A percentile compares a stretch with the other conserved stretches of the same genome.
Evolutionary conservation across 2,113 vertebrate species (phyloP).

Genomic region (Mobula hypostoma): DNA sequence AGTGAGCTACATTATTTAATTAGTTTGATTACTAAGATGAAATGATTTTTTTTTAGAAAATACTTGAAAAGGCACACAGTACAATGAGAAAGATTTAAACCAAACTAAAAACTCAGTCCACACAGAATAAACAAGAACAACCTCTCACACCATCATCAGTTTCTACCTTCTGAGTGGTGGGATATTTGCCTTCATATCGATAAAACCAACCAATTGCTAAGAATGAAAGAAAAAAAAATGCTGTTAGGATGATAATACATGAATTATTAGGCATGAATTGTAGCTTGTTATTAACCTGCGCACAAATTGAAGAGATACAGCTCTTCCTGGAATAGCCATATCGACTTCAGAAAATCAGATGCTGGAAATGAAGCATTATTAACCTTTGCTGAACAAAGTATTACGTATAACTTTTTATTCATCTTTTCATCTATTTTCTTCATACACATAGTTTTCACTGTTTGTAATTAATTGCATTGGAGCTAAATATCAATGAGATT

Average conservation of each 20-base stretch:
- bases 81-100: conserved; percentile 42
- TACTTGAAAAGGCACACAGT: conserved; percentile 42
- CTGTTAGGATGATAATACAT: background rate
- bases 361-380: background rate
- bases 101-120: conserved; percentile 42
- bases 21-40: conserved; percentile 38
- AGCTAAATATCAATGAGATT: background rate
- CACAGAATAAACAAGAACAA: conserved; percentile 48
- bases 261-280: background rate
- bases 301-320: background rate
- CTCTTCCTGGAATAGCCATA: background rate
- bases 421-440: background rate
- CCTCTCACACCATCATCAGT: conserved; percentile 39
- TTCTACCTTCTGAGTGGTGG: conserved; percentile 84
- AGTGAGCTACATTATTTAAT: background rate
- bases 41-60: conserved; percentile 31
- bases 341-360: background rate
- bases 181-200: conserved; percentile 93
- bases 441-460: background rate
- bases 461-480: background rate
- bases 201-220: conserved; percentile 97
- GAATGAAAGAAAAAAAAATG: conserved; percentile 6
- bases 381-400: background rate
- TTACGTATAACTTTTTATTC: background rate
- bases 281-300: background rate